These are phyloP conservation scores for Cantharis nigra DNA, from an alignment of 2,888 invertebrate genomes.

Conservation along the genomic window DNA sequence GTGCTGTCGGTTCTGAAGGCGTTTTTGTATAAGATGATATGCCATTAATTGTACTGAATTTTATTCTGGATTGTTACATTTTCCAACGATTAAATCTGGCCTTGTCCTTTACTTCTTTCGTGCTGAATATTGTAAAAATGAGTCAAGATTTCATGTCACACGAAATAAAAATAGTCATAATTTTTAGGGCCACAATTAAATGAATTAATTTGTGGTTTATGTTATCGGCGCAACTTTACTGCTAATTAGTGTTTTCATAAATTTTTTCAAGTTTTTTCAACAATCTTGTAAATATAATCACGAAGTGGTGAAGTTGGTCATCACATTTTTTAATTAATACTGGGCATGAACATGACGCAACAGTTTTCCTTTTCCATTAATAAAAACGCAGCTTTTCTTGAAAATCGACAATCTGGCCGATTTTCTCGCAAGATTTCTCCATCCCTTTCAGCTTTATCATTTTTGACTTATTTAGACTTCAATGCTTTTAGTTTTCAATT, in stretches of 20 bases:
- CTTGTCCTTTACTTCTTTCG: background rate
- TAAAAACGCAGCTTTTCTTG: background rate
- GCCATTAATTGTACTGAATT: background rate
- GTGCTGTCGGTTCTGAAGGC: background rate
- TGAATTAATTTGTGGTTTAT: background rate
- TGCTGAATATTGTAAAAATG: background rate
- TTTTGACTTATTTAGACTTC: background rate
- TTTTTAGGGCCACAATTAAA: background rate
- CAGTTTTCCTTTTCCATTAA: background rate
- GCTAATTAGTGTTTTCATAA: background rate
- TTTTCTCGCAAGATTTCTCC: too few species aligned
- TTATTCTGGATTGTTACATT: background rate
- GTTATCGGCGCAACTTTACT: background rate
- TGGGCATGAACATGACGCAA: background rate
- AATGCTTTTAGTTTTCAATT: background rate
- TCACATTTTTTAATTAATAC: background rate
- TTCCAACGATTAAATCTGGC: background rate
- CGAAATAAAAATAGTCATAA: background rate
- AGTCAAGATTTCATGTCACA: background rate
- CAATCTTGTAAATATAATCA: background rate
- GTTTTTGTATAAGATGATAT: background rate
- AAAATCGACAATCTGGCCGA: background rate
- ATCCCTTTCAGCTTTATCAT: background rate
- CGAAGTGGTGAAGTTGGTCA: background rate
- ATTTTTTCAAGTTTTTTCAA: background rate